Evolutionary conservation across 2,113 vertebrate species (phyloP), one percentile per base, ranked within the genome.

Genomic region (Burhinus oedicnemus): DNA sequence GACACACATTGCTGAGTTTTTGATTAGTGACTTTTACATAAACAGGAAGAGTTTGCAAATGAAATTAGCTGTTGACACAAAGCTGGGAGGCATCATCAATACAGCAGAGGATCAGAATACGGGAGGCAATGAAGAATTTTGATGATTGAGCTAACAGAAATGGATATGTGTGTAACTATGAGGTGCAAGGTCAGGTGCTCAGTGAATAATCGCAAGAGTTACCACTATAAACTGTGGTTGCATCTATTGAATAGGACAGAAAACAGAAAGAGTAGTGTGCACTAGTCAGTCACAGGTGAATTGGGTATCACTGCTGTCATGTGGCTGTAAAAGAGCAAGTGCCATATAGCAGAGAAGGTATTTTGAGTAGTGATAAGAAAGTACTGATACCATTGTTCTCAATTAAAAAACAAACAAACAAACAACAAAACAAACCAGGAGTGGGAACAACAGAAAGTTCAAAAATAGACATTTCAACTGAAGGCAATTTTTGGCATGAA

Each of bases 31-130:
- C 61, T 84, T 95, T 62, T 80, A 83, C 17, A 87, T 92, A 94
- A 94, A 94, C 83, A 83, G 72, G 75, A 92, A 90, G 89, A 91
- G n/a, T 11, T 42, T 71, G 38, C 34, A 94, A 95, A 95, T 89
- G 54, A 97, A 95, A 92, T 92, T 70, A 83, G 69, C 91, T 95
- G 80, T 92, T 95, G 93, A 81, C 89, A 84, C 55, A 81, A 81
- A 89, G 68, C 65, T 91, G 87, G 93, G 91, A 96, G 54, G 11
- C n/a, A 74, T 86, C 86, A 77, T 74, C 77, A 78, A 54, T 91
- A 84, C 14, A 89, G 47, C 42, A 60, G 58, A 90, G 68, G 54
- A 90, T 83, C 62, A 86, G 45, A 83, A 74, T 69, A 76, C 25
- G 45, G 36, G 64, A 89, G 27, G 6, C 47, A 78, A 81, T 55